Evolutionary conservation across 2,797 vertebrate species (phyloP).

Genomic region (Poliocrania exsul): DNA sequence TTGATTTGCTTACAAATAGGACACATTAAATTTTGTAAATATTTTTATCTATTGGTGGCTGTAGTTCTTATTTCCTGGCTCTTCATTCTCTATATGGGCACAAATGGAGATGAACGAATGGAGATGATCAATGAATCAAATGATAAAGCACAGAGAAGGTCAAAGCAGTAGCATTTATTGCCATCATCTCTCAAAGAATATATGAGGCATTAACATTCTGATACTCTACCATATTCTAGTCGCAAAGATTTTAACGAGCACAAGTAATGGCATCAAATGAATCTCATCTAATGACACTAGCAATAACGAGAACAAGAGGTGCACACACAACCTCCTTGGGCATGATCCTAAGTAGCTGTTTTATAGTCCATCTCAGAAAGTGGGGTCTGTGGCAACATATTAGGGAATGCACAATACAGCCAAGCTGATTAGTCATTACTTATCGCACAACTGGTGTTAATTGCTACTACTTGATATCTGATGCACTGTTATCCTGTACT

Average conservation of each 20-base stretch:
- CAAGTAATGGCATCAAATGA: constrained; percentile 46
- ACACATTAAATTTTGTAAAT: not conserved
- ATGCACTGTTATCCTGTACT: not conserved
- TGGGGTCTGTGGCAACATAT: not conserved
- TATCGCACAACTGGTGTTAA: not conserved
- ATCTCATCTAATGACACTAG: constrained; percentile 41
- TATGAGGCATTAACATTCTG: constrained; percentile 68
- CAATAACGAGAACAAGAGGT: constrained; percentile 30
- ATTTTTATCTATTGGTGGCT: constrained; percentile 5
- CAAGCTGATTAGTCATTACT: constrained; percentile 20
- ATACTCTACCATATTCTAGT: constrained; percentile 51
- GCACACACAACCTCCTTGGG: not conserved
- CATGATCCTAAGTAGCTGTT: constrained; percentile 1
- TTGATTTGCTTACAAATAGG: constrained; percentile 7
- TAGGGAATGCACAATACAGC: not conserved
- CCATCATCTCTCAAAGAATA: constrained; percentile 57
- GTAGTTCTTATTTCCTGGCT: not conserved
- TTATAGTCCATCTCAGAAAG: not conserved
- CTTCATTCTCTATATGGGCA: not conserved
- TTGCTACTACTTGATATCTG: not conserved
- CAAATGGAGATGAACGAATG: not conserved
- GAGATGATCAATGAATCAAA: constrained; percentile 40
- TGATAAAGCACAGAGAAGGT: constrained; percentile 59
- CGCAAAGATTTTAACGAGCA: constrained; percentile 66
- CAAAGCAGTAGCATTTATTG: constrained; percentile 66